Conservation (phyloP, 1,140 invertebrate species). For the Cherax quadricarinatus region DNA sequence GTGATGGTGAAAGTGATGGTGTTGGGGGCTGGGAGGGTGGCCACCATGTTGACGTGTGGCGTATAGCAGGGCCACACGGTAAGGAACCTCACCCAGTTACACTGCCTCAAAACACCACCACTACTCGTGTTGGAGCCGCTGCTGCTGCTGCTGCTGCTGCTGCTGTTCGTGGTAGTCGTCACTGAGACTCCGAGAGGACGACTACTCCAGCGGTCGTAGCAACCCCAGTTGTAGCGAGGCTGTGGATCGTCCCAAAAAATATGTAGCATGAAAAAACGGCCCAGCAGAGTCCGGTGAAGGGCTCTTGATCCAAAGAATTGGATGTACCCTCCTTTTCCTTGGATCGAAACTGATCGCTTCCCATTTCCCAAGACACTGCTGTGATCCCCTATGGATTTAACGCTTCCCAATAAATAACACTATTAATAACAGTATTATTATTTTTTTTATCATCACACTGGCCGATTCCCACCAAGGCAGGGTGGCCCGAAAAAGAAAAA, state of each 20-base stretch:
- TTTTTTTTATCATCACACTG: too few species aligned
- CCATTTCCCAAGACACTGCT: too few species aligned
- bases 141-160: neutral
- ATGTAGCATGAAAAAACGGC: neutral
- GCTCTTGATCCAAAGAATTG: too few species aligned
- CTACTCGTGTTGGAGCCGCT: neutral
- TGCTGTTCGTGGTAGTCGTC: neutral
- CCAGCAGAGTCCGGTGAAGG: neutral
- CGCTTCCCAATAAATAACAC: too few species aligned
- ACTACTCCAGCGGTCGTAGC: conserved; percentile 30
- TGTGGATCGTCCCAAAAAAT: neutral
- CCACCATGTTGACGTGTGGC: conserved; percentile 43
- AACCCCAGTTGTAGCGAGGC: conserved; percentile 45
- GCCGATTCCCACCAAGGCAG: too few species aligned
- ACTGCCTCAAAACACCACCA: conserved; percentile 4
- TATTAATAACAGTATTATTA: too few species aligned
- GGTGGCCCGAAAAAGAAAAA: too few species aligned
- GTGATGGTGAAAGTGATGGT: conserved; percentile 43
- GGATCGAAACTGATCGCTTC: too few species aligned
- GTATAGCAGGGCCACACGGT: conserved; percentile 35
- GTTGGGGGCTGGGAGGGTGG: conserved; percentile 18
- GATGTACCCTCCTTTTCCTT: too few species aligned
- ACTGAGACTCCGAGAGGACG: neutral
- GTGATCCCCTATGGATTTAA: too few species aligned
- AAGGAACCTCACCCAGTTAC: conserved; percentile 57